Base-by-base conservation (phyloP, 2,113 vertebrate species). In the Bubo blakistoni region DNA sequence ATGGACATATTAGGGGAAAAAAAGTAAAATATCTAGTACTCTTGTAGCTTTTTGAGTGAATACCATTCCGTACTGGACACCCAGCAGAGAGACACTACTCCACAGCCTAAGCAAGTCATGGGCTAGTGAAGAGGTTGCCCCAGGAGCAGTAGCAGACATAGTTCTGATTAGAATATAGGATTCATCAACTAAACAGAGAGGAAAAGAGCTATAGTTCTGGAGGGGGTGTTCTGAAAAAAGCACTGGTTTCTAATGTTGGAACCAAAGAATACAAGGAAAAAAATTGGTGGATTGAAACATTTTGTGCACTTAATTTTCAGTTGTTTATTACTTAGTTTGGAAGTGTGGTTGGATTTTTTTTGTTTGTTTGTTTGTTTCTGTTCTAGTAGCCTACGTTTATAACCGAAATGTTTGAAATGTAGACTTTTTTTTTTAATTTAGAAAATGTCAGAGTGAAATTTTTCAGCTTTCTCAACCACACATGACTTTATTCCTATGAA, bases 361-460 rank as follows among this genome's bases (percentile, higher is more conserved):
- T 40, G 40, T 11, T 42, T 20, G 32, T 30, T 27, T 18, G 3
- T 20, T 77, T 49, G 10, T 59, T 71, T 67, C 8, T 42, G 3
- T 5, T 81, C 74, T 11, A 16, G 32, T 8, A 26, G 9, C 2
- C 6, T 57, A 26, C 0, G 0, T 13, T 74, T 36, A 18, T 16
- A 72, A 57, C 61, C 17, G 1, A 86, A 80, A 67, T 24, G 2
- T 29, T 78, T 62, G 47, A 82, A 61, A 27, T 2, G 13, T 15
- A 5, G 3, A 5, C 6, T 18, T 47, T 14, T 34, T 70, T 57
- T 70, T 38, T 59, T 16, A 17, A 44, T 49, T 38, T 20, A 32
- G 36, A 36, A 66, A 54, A 46, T 0, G 0, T 9, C 34, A 34
- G 51, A 49, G 36, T 40, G 30, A 38, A 27, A 4, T 49, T 58